A percentile compares a stretch with the other conserved stretches of the same genome.
phyloP scores from a whole-genome alignment of 2,113 vertebrate genomes.

The Mobula hypostoma region DNA sequence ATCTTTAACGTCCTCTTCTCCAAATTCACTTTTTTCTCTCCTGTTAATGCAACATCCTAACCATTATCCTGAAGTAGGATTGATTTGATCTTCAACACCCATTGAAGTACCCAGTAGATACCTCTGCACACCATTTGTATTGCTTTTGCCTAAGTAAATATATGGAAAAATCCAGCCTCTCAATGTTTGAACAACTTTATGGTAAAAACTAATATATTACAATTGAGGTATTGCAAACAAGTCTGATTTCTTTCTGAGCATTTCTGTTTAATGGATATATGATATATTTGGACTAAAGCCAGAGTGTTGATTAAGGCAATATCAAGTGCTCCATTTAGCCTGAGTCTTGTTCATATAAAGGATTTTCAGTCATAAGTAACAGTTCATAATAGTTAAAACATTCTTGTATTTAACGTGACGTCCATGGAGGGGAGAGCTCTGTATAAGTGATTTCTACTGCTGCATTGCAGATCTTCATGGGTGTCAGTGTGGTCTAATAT shows the following conservation, averaged over 20 bases:
- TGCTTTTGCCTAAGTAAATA: background rate
- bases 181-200: background rate
- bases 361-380: background rate
- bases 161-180: background rate
- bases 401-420: background rate
- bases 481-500: background rate
- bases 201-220: background rate
- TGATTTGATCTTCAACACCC: background rate
- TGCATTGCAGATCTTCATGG: background rate
- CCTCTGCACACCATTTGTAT: background rate
- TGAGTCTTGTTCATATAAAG: background rate
- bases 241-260: background rate
- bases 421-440: background rate
- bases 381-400: background rate
- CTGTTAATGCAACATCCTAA: background rate
- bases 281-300: background rate
- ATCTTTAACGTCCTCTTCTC: background rate
- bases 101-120: background rate
- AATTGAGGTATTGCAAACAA: background rate
- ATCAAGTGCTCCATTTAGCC: conserved; percentile 17
- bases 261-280: conserved; percentile 1
- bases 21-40: background rate
- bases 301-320: background rate
- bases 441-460: background rate
- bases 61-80: background rate